These are phyloP conservation scores for Protodeltote pygarga DNA, from an alignment of 2,888 invertebrate species.

Conservation along the genomic window DNA sequence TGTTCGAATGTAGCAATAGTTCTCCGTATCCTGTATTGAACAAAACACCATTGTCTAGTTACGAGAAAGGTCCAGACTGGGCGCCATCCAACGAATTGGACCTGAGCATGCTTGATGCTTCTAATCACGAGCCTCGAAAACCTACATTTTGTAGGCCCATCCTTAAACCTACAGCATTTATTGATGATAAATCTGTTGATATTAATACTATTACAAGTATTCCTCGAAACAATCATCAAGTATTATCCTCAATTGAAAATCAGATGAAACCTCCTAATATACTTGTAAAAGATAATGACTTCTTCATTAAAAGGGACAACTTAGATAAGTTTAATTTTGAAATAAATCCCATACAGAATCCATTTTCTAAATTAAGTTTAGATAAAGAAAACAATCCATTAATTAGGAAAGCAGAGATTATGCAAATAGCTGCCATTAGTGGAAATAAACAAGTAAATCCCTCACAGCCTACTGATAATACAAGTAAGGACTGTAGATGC, in stretches of 20 bases:
- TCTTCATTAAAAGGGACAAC: constrained; percentile 73
- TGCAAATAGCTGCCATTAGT: constrained; percentile 42
- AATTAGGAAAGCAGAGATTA: constrained; percentile 59
- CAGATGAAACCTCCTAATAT: constrained; percentile 56
- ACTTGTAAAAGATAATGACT: constrained; percentile 64
- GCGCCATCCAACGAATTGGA: constrained; percentile 75
- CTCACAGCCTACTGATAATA: constrained; percentile 7
- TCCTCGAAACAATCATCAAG: constrained; percentile 28
- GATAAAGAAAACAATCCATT: constrained; percentile 72
- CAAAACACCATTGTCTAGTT: constrained; percentile 59
- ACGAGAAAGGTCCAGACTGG: constrained; percentile 50
- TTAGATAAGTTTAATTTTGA: constrained; percentile 54
- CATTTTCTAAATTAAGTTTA: constrained; percentile 57
- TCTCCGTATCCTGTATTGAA: constrained; percentile 70
- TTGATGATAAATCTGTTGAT: constrained; percentile 16
- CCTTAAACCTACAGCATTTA: constrained; percentile 29
- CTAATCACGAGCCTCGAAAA: constrained; percentile 54
- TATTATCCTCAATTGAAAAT: constrained; percentile 58
- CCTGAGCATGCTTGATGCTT: constrained; percentile 74
- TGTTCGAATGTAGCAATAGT: constrained; percentile 71
- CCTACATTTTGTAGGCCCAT: constrained; percentile 44
- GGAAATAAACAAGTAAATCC: constrained; percentile 16
- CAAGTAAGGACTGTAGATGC: constrained; percentile 61
- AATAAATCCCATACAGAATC: constrained; percentile 53
- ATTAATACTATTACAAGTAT: constrained; percentile 9